Evolutionary conservation across 2,113 vertebrate species (phyloP), one percentile per base, ranked within the genome.

Genomic region (Melanostigma gelatinosum): DNA sequence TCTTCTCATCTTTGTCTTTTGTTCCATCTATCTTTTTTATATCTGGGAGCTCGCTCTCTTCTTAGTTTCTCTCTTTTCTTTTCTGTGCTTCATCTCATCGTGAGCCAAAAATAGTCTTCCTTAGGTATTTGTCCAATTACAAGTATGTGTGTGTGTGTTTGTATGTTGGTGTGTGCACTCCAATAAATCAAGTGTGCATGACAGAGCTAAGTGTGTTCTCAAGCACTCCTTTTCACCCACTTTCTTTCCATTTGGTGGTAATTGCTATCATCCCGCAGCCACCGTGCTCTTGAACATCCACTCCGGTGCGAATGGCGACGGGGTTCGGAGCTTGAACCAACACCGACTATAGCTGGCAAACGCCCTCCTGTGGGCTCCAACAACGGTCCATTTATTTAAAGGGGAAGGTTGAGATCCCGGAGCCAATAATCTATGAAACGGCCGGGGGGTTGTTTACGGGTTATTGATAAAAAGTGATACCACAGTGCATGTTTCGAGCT

Each of bases 71-170:
- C 24, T 42, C 9, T 38, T 27, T 57, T 46, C 1, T 46, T 57
- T 67, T 72, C 3, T 7, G 15, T 61, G 48, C 29, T 78, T 82
- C 42, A 69, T 81, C 36, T 72, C 20, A 13, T 77, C 42, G 18
- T 61, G 44, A 67, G 62, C 50, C 44, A 69, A 6, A 80, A 71
- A 78, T 72, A 84, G 64, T 22, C 70, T 18, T 82, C 58, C 24
- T 48, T 46, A 38, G 66, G 40, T 84, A 55, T 78, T 79, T 78
- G 50, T 80, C 68, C 70, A 82, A 82, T 74, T 66, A 74, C 71
- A 48, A 54, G 44, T 80, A 74, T 42, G 74, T 63, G 75, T 69
- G 77, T 57, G 24, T 55, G 24, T 64, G 72, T 82, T 69, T 54
- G n/a, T 66, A 61, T 74, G 55, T 32, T 38, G 38, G 32, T 22